These are phyloP conservation scores for Drosophila willistoni DNA, from an alignment of 1,140 invertebrate species.

Conservation along the genomic window DNA sequence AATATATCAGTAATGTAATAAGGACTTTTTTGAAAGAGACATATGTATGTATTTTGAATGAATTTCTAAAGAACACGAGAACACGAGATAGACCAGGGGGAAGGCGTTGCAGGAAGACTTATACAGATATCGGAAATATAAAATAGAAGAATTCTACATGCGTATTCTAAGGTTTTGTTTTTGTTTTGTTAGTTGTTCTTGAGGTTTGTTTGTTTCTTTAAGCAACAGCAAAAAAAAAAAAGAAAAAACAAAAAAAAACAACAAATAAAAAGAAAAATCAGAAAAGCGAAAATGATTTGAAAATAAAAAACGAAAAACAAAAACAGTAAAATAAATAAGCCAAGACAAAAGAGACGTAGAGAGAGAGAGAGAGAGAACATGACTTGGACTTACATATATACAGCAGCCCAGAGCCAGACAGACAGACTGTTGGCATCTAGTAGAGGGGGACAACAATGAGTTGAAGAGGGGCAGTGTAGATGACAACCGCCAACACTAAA, in stretches of 20 bases:
- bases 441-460: conserved; percentile 28
- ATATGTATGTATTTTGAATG: too few species aligned
- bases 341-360: conserved; percentile 61
- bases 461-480: conserved; percentile 14
- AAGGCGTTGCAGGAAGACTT: too few species aligned
- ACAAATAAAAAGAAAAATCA: conserved; percentile 50
- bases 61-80: too few species aligned
- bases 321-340: conserved; percentile 72
- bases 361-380: conserved; percentile 39
- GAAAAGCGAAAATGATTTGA: conserved; percentile 66
- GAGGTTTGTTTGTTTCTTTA: conserved; percentile 35
- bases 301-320: conserved; percentile 45
- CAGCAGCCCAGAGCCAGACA: conserved; percentile 55
- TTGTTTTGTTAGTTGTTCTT: conserved; percentile 32
- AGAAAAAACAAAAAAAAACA: conserved; percentile 29
- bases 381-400: conserved; percentile 60
- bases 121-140: not conserved
- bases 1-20: too few species aligned
- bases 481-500: conserved; percentile 40
- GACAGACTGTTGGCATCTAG: conserved; percentile 35
- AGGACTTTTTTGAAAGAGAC: too few species aligned
- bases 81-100: too few species aligned
- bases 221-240: conserved; percentile 34
- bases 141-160: conserved; percentile 7
- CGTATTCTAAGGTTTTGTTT: conserved; percentile 6